Evolutionary conservation across 2,797 vertebrate genomes (phyloP).

Genomic region (Hoplostethus mediterraneus): DNA sequence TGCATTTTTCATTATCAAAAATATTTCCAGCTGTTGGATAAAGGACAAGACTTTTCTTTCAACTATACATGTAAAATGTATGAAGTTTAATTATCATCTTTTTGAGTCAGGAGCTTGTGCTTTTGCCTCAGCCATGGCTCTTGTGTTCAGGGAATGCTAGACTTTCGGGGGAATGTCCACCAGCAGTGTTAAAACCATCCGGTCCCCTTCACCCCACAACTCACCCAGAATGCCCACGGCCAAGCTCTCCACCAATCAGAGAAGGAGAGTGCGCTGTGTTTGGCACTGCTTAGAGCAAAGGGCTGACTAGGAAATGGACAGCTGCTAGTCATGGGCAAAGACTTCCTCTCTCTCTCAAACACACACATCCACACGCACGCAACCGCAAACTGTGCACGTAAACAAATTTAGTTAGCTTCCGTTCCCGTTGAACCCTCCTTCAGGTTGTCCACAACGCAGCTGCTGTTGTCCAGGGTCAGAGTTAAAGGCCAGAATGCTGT

Average conservation of each 20-base stretch:
- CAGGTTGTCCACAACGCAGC: conserved; percentile 8
- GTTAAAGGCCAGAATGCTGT: conserved; percentile 3
- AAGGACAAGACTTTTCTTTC: not conserved
- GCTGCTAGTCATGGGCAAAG: conserved; percentile 66
- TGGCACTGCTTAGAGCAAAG: conserved; percentile 58
- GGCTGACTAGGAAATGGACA: conserved; percentile 56
- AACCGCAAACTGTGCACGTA: conserved; percentile 16
- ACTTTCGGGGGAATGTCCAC: conserved; percentile 29
- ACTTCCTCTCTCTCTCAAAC: conserved; percentile 28
- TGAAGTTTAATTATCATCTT: not conserved
- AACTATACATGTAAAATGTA: conserved; percentile 3
- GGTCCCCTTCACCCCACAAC: conserved; percentile 19
- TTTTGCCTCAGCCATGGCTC: not conserved
- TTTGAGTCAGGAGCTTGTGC: conserved; percentile 25
- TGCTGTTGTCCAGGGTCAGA: not conserved
- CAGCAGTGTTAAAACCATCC: conserved; percentile 34
- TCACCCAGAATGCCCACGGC: conserved; percentile 38
- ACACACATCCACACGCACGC: conserved; percentile 22
- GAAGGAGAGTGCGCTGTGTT: conserved; percentile 39
- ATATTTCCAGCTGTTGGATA: not conserved
- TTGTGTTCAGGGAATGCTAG: conserved; percentile 26
- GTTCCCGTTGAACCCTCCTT: conserved; percentile 12
- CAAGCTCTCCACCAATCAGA: conserved; percentile 62
- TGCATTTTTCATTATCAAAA: not conserved
- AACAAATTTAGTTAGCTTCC: conserved; percentile 20